A percentile compares a stretch with the other conserved stretches of the same genome.
phyloP scores from a whole-genome alignment of 2,113 vertebrate species.

The Canis aureus region DNA sequence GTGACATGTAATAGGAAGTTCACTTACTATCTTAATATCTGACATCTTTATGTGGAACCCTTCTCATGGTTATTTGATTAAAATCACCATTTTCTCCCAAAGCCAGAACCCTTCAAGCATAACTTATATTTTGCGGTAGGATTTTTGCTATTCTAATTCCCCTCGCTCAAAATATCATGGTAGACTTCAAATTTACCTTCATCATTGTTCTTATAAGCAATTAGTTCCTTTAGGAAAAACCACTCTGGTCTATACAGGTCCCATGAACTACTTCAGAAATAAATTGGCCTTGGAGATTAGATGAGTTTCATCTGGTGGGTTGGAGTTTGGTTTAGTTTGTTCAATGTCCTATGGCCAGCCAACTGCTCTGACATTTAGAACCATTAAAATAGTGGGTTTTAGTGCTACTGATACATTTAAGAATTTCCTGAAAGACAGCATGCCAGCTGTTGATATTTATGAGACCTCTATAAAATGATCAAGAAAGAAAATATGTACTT shows the following conservation, averaged over 20 bases:
- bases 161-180: constrained; percentile 7
- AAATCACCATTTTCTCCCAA: not conserved
- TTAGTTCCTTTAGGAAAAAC: not conserved
- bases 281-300: not conserved
- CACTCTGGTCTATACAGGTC: not conserved
- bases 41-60: not conserved
- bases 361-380: constrained; percentile 17
- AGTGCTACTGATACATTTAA: not conserved
- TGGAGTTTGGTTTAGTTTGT: not conserved
- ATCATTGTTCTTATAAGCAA: not conserved
- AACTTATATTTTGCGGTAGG: not conserved
- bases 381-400: not conserved
- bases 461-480: constrained; percentile 53
- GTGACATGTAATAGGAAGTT: not conserved
- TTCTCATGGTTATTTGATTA: not conserved
- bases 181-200: not conserved
- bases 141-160: not conserved
- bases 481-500: constrained; percentile 33
- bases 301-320: not conserved
- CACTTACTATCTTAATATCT: not conserved
- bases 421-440: constrained; percentile 3
- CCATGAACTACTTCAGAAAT: not conserved
- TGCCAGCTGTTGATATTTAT: constrained; percentile 37
- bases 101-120: not conserved
- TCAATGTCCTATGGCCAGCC: not conserved